Evolutionary conservation across 1,140 invertebrate species (phyloP), one percentile per base, ranked within the genome.

Genomic region (Calephelis nemesis): DNA sequence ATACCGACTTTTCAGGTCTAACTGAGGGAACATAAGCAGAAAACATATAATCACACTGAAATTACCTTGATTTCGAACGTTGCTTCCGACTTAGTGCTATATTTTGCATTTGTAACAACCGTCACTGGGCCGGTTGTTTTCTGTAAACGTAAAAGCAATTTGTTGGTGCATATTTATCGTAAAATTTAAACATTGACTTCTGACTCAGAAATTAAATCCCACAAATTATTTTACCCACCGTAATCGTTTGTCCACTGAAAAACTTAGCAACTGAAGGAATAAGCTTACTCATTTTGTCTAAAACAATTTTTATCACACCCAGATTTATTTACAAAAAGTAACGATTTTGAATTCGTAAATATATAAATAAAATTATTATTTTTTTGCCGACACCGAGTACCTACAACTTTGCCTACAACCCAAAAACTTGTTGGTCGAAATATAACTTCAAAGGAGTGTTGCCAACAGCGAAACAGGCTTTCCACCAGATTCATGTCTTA

Each of bases 21-120:
- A 60, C 9, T n/a, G 10, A 11, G 12, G 7, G 5, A 54, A 30
- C 52, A 30, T 11, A 54, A 54, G 52, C 13, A 54, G 8, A 30
- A 54, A 54, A 54, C 54, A 60, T 39, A 47, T 71, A 63, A 67
- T 47, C 19, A 47, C 54, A 63, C 62, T 42, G 62, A 19, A 66
- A 64, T 69, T 91, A 94, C 94, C 89, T 96, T 96, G 4, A 94
- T 95, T 90, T 96, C 95, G 85, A 96, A 96, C 13, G 92, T 93
- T 12, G 95, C 95, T 87, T 96, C 95, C 8, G 94, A 94, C 70
- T 94, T 94, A 87, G 89, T 91, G 73, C 88, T 91, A 75, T 95
- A 95, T 78, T 93, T 94, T 72, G 92, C 94, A 74, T 92, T 93
- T 62, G 90, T 79, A 65, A 84, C 73, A 63, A 81, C 71, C 54